Evolutionary conservation across 2,888 invertebrate genomes (phyloP), one percentile per base, ranked within the genome.

Genomic region (Cistogaster globosa): DNA sequence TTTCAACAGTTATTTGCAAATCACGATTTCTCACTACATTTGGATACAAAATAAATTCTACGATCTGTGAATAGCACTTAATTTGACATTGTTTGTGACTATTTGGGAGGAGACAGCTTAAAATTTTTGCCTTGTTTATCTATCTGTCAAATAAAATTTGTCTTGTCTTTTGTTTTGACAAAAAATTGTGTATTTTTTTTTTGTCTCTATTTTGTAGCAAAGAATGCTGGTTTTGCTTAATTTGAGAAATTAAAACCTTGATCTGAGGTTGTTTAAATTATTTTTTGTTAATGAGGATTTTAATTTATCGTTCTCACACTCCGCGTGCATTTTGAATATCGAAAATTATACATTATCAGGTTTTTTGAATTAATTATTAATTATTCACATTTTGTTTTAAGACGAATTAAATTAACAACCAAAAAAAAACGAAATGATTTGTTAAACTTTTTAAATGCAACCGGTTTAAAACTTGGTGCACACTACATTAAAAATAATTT

Each of bases 281-380:
- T 26, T 75, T 18, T 32, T 48, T 72, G 18, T 51, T 36, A n/a
- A 5, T 26, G 57, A 20, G 57, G 36, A 53, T 18, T 65, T 22
- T 55, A 45, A 67, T 76, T 76, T 67, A 48, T 67, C 5, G 7
- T 36, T 76, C 67, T 76, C 67, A 67, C 67, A 76, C 76, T 58
- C 18, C 36, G 65, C n/a, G 48, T 51, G 32, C 20, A 65, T 55
- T n/a, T 18, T 20, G 57, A 8, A 58, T 67, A n/a, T 36, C 26
- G n/a, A 36, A 53, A 67, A 18, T 18, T 32, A 67, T 14, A 42
- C 55, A 22, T 42, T 38, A 55, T 57, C 68, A n/a, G 68, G 68
- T 69, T 20, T 42, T 11, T 42, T 42, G 42, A 11, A 12, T 42
- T 42, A 42, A 11, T 42, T 42, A 42, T 12, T 12, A 42, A 42